Base-by-base conservation (phyloP, 2,888 invertebrate species). In the Neoitamus cyanurus region DNA sequence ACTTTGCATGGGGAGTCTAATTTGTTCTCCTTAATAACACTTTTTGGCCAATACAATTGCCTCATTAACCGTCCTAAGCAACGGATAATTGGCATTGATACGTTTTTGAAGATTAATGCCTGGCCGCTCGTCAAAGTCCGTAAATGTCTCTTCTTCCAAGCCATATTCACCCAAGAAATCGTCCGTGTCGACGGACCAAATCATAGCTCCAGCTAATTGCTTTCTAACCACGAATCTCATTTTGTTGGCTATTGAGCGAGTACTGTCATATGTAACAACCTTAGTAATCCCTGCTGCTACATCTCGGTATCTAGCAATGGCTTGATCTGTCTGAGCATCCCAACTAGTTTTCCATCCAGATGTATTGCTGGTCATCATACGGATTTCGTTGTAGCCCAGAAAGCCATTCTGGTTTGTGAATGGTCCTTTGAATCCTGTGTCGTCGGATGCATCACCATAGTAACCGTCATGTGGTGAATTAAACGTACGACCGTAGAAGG, bases 101-200 rank as follows among this genome's bases (percentile, higher is more conserved):
- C 90, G 87, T 31, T 88, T 87, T 2, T 91, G 91, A 83, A 88
- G 77, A 31, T 86, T 86, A 31, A 88, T 85, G 58, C 87, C 87
- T 6, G 87, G 83, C 88, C 86, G 84, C 42, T 87, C 42, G 86
- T 88, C 87, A 86, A 92, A 93, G 88, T 94, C 93, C 0, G 90
- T 88, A 86, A 92, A 94, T 0, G 92, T 91, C 72, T 93, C 92
- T 0, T 88, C 87, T 58, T 93, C 93, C 0, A 90, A 89, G 0
- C 90, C 89, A 86, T 97, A 97, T 75, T 93, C 93, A 0, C 96
- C 96, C 28, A 92, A 92, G 90, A 97, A 97, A 90, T 97, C 97
- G 87, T 97, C 97, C 0, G 96, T 97, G 89, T 97, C 97, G 46
- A 97, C 94, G 46, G 96, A 96, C 97, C 97, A 97, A 4, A 97